phyloP scores from a whole-genome alignment of 2,797 vertebrate species.

The Poecilia velifera region DNA sequence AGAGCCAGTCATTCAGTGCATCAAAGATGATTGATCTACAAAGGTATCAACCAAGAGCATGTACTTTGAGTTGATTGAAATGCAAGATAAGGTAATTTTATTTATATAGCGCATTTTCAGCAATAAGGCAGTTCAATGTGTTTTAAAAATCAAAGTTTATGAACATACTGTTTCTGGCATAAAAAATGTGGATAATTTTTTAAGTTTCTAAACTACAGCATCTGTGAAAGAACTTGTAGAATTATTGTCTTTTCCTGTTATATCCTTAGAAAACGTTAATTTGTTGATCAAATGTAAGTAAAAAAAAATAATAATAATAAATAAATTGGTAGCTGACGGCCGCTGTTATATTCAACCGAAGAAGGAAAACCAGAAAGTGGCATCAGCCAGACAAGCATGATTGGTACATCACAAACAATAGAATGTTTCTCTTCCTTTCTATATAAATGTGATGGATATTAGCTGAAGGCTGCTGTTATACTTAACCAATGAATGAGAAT shows the following conservation, averaged over 20 bases:
- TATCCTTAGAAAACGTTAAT: neutral
- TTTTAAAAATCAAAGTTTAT: neutral
- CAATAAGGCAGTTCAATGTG: too few relatives aligned
- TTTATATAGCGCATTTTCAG: too few relatives aligned
- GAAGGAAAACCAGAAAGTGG: neutral
- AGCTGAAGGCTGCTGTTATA: neutral
- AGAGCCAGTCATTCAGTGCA: neutral
- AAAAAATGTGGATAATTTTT: neutral
- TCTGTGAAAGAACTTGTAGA: neutral
- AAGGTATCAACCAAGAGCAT: neutral
- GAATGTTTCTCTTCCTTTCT: neutral
- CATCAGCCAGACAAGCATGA: neutral
- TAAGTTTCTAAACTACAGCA: neutral
- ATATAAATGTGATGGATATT: neutral
- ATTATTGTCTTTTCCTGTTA: neutral
- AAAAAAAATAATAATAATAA: too few relatives aligned
- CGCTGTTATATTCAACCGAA: too few relatives aligned
- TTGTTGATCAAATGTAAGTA: too few relatives aligned
- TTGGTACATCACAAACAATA: neutral
- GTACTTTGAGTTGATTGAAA: neutral
- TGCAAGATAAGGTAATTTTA: too few relatives aligned
- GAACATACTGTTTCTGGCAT: neutral
- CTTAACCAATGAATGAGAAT: neutral
- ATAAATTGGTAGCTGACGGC: too few relatives aligned
- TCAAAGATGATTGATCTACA: neutral